Percentiles rank a stretch among this genome's conserved stretches.
phyloP scores from a whole-genome alignment of 2,113 vertebrate genomes.

The Cyphomyrus discorhynchus region DNA sequence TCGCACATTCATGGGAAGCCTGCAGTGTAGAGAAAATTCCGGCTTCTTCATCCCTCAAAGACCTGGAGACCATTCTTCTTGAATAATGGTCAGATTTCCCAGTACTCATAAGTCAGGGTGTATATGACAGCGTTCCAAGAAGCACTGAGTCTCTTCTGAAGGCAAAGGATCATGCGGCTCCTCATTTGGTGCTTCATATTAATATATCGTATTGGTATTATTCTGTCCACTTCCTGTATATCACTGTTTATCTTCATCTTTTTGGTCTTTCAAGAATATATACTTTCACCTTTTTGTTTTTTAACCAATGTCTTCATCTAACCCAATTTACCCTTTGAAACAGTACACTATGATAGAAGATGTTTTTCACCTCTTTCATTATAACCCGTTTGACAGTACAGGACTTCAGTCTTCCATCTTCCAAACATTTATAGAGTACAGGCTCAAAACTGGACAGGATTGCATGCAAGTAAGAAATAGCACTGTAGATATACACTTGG shows the following conservation, averaged over 20 bases:
- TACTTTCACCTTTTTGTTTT: neutral
- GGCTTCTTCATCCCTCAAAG: neutral
- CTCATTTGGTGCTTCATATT: neutral
- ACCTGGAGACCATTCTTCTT: neutral
- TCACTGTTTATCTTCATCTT: neutral
- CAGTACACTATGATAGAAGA: neutral
- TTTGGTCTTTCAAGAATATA: neutral
- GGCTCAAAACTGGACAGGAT: neutral
- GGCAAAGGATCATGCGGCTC: neutral
- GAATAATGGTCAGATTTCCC: neutral
- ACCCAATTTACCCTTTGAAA: neutral
- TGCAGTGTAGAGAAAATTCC: neutral
- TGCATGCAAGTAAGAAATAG: neutral
- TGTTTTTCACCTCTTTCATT: neutral
- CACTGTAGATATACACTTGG: neutral
- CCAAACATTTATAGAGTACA: neutral
- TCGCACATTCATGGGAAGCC: neutral
- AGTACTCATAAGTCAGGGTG: neutral
- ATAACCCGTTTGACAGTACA: neutral
- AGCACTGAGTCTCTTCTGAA: neutral
- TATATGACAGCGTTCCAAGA: neutral
- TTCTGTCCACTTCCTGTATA: neutral
- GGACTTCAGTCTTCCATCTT: neutral
- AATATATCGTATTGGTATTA: neutral
- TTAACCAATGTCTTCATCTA: neutral